Evolutionary conservation across 2,888 invertebrate species (phyloP), one percentile per base, ranked within the genome.

Genomic region (Heliconius cydno): DNA sequence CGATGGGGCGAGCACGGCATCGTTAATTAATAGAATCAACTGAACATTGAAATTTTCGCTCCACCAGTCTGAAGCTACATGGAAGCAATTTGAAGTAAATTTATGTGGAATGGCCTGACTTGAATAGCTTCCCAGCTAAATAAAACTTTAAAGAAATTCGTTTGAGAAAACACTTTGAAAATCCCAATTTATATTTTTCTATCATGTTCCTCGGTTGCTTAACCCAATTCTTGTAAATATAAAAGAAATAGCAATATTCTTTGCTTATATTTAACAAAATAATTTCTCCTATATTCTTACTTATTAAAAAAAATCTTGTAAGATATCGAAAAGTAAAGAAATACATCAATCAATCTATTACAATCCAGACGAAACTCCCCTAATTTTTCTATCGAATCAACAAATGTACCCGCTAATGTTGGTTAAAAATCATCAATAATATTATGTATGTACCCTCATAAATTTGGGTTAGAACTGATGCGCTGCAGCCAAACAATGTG

Each of bases 21-120:
- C 87, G 86, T 91, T 93, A 93, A 94, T 94, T 93, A 93, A 94
- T 93, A 89, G 90, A 92, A 92, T 94, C 93, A 93, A 90, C 89
- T 88, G 93, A 90, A 93, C 93, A 93, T 92, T 92, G 92, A 93
- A 94, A 93, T 91, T 92, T 92, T 91, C 92, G 90, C 91, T 92
- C 85, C 89, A 89, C 85, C 89, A 86, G 88, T 86, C 87, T 86
- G 84, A 85, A 90, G 87, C 85, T 84, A 84, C 84, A 83, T 84
- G 83, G 83, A 83, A 85, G 85, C 85, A 84, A 86, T 85, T 86
- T 85, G 82, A 82, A 83, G 83, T 86, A 85, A 89, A 89, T 89
- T 90, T 89, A 88, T 87, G 88, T 86, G 85, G 83, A 88, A 87
- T 84, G 86, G 87, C 84, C 83, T 84, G 84, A 84, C 85, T 84